Evolutionary conservation across 1,140 invertebrate species (phyloP).

Genomic region (Drosophila rufa): DNA sequence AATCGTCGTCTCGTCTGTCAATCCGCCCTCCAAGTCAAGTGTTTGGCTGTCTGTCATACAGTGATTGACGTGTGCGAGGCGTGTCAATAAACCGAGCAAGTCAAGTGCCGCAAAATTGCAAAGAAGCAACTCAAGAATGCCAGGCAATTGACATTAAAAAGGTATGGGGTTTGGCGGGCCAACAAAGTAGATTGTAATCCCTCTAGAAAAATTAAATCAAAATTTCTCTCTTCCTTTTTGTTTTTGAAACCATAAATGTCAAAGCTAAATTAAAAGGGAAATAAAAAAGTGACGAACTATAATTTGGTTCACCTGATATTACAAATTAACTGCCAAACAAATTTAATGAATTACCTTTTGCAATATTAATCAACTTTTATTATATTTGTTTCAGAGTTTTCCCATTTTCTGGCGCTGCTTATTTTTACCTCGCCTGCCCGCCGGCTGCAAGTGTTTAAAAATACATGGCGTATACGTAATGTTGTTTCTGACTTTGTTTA

Average conservation of each 20-base stretch:
- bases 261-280: background rate
- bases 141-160: slow-evolving; percentile 21
- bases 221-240: background rate
- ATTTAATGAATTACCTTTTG: slow-evolving; percentile 3
- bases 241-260: background rate
- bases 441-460: slow-evolving; percentile 14
- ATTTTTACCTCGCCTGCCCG: slow-evolving; percentile 3
- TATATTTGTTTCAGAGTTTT: slow-evolving; percentile 15
- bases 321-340: slow-evolving; percentile 2
- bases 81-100: slow-evolving; percentile 57
- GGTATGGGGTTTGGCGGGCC: background rate
- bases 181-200: slow-evolving; percentile 4
- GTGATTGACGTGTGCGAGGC: slow-evolving; percentile 50
- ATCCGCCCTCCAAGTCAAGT: slow-evolving; percentile 45
- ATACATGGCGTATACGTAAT: slow-evolving; percentile 47
- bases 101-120: slow-evolving; percentile 55
- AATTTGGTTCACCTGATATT: background rate
- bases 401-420: background rate
- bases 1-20: slow-evolving; percentile 38
- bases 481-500: slow-evolving; percentile 20
- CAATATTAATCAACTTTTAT: slow-evolving; percentile 24
- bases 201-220: slow-evolving; percentile 17
- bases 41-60: slow-evolving; percentile 53
- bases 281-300: background rate
- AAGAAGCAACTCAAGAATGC: slow-evolving; percentile 41